Percentiles rank a stretch among this genome's conserved stretches.
Evolutionary conservation across 2,113 vertebrate species (phyloP).

Genomic region (Nematolebias whitei): DNA sequence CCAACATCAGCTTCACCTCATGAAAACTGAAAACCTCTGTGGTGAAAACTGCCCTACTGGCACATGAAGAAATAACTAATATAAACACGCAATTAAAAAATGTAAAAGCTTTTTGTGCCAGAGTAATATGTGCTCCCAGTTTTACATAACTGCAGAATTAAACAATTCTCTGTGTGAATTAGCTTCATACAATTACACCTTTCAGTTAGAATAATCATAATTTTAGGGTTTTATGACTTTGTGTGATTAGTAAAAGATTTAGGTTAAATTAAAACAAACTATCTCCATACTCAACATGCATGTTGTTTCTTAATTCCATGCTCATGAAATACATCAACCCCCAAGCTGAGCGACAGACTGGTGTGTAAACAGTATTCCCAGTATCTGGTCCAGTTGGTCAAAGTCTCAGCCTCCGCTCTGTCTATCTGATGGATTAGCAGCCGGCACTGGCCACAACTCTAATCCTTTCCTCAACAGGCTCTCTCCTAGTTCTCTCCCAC

Average conservation of each 20-base stretch:
- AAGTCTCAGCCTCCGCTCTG: conserved; percentile 59
- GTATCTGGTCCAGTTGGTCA: conserved; percentile 56
- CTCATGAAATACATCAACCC: conserved; percentile 6
- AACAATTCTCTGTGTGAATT: too few relatives aligned
- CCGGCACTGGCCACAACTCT: conserved; percentile 48
- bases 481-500: conserved; percentile 36
- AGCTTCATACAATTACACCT: too few relatives aligned
- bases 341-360: conserved; percentile 9
- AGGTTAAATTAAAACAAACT: not conserved
- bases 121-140: too few relatives aligned
- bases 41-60: too few relatives aligned
- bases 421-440: conserved; percentile 66
- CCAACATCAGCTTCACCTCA: too few relatives aligned
- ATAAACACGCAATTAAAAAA: too few relatives aligned
- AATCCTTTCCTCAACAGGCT: conserved; percentile 67
- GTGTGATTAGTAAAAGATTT: not conserved
- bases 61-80: too few relatives aligned
- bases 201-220: not conserved
- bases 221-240: not conserved
- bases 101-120: too few relatives aligned
- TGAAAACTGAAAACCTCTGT: too few relatives aligned
- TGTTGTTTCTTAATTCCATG: not conserved
- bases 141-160: too few relatives aligned
- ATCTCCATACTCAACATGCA: not conserved
- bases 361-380: conserved; percentile 13